A percentile compares a stretch with the other conserved stretches of the same genome.
Conservation (phyloP, 2,113 vertebrate species). For the Zosterops pallidus region DNA sequence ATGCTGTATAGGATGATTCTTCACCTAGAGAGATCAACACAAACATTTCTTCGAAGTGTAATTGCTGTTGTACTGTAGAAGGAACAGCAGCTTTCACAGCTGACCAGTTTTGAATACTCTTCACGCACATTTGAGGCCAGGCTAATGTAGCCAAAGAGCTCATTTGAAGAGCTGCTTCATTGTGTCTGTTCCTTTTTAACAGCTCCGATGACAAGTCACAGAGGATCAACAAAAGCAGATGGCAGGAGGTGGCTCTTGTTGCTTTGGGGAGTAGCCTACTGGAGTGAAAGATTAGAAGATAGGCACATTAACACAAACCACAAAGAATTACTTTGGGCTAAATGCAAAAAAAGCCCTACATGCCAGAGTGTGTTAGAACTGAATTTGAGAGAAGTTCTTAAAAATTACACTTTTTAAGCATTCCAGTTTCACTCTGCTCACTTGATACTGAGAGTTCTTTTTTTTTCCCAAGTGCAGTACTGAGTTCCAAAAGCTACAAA, state of each 20-base stretch:
- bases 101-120: neutral
- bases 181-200: neutral
- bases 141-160: neutral
- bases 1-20: neutral
- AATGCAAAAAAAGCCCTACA: neutral
- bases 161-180: slow-evolving; percentile 24
- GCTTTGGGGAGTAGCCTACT: neutral
- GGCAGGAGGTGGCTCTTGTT: slow-evolving; percentile 3
- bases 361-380: neutral
- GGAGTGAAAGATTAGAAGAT: neutral
- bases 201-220: neutral
- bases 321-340: neutral
- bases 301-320: neutral
- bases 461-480: neutral
- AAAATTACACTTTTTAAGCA: neutral
- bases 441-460: neutral
- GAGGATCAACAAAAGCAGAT: slow-evolving; percentile 29
- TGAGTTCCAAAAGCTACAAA: neutral
- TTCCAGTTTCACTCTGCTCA: neutral
- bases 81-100: neutral
- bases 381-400: neutral
- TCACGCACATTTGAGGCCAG: neutral
- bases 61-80: neutral
- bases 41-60: neutral
- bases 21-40: neutral